phyloP scores from a whole-genome alignment of 2,888 invertebrate genomes.

The Diaprepes abbreviatus region DNA sequence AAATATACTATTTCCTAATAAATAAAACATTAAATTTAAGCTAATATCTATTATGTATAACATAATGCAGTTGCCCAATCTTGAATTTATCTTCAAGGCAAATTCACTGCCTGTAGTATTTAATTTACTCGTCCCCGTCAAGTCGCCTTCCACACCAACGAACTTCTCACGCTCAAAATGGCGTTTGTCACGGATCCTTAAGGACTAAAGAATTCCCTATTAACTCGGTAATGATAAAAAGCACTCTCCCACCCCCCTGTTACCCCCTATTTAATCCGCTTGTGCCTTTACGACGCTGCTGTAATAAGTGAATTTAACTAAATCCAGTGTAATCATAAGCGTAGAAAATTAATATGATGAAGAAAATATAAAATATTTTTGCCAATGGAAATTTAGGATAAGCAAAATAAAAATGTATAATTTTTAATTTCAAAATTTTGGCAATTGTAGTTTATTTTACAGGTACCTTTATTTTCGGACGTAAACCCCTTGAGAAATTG shows the following conservation, averaged over 20 bases:
- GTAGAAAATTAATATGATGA: neutral
- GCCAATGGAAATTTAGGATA: too few relatives aligned
- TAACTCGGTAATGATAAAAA: slow-evolving; percentile 32
- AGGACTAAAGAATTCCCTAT: slow-evolving; percentile 25
- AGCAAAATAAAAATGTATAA: too few relatives aligned
- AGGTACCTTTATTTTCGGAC: too few relatives aligned
- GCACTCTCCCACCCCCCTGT: neutral
- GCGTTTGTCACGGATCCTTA: slow-evolving; percentile 26
- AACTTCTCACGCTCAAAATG: slow-evolving; percentile 15
- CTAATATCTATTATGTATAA: too few relatives aligned
- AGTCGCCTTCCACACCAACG: neutral
- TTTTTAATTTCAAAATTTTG: too few relatives aligned
- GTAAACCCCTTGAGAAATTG: too few relatives aligned
- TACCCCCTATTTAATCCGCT: neutral
- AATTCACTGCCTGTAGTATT: neutral
- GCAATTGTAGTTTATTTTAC: too few relatives aligned
- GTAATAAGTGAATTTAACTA: slow-evolving; percentile 15
- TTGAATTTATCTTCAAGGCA: neutral
- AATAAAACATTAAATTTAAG: too few relatives aligned
- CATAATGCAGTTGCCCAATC: neutral
- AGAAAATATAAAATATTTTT: too few relatives aligned
- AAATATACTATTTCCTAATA: too few relatives aligned
- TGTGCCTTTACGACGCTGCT: slow-evolving; percentile 10
- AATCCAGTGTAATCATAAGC: neutral
- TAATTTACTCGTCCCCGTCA: slow-evolving; percentile 1